phyloP scores from a whole-genome alignment of 2,888 invertebrate genomes.

The Hecatera dysodea region DNA sequence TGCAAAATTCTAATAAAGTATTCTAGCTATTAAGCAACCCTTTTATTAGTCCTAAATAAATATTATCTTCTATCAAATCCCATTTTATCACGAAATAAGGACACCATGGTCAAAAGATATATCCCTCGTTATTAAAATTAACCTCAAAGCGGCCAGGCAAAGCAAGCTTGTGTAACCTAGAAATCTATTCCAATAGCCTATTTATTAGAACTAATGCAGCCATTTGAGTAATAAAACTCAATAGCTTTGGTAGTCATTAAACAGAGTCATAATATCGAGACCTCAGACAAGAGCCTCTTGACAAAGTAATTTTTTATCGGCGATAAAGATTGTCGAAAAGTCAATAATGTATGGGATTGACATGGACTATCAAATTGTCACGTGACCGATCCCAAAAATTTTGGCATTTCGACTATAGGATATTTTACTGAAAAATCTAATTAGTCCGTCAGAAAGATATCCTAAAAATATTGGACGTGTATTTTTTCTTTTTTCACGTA shows the following conservation, averaged over 20 bases:
- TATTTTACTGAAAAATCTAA: no score
- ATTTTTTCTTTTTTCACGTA: no score
- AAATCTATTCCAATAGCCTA: slow-evolving; percentile 21
- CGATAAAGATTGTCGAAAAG: no score
- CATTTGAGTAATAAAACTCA: slow-evolving; percentile 24
- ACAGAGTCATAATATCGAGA: background rate
- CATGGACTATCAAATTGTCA: no score
- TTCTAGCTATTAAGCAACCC: background rate
- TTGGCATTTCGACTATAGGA: no score
- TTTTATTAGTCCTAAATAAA: background rate
- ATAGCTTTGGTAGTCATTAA: slow-evolving; percentile 3
- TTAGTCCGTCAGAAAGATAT: no score
- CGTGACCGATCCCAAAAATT: no score
- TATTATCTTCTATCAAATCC: background rate
- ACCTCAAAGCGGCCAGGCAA: slow-evolving; percentile 22
- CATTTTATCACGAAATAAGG: background rate
- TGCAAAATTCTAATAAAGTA: no score
- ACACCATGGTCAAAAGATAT: background rate
- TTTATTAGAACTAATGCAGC: slow-evolving; percentile 26
- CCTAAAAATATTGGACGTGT: no score
- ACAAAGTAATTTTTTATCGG: no score
- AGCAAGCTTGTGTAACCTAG: slow-evolving; percentile 13
- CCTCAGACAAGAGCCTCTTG: no score
- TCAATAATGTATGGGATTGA: no score
- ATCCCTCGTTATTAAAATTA: slow-evolving; percentile 6